Conservation (phyloP, 2,113 vertebrate genomes). For the Aepyceros melampus region DNA sequence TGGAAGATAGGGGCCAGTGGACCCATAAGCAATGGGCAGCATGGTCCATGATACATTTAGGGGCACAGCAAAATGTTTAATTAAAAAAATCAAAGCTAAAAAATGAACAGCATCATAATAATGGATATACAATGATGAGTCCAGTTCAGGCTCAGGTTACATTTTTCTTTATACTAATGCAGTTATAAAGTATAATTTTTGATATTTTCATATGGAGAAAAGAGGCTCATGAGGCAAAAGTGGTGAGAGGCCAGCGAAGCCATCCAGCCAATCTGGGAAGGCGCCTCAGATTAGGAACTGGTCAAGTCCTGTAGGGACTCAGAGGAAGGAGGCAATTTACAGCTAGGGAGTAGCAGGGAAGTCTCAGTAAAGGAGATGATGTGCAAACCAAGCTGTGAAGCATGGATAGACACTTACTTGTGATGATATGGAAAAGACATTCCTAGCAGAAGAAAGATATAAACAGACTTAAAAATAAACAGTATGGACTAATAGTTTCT, state of each 20-base stretch:
- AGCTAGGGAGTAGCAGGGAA: neutral
- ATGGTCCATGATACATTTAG: accelerated
- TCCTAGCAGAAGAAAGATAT: neutral
- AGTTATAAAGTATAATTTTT: neutral
- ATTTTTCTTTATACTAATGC: neutral
- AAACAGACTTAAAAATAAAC: neutral
- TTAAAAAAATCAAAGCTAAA: neutral
- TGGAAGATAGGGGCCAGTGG: neutral
- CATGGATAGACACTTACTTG: neutral
- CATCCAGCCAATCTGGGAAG: neutral
- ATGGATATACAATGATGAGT: neutral
- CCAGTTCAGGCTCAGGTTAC: neutral
- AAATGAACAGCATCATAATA: neutral
- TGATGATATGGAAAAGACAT: neutral
- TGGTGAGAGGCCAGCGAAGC: neutral
- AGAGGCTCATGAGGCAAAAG: neutral
- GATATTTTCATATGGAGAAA: neutral
- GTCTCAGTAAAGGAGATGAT: neutral
- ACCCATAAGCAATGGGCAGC: neutral
- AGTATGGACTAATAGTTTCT: neutral
- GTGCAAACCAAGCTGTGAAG: neutral
- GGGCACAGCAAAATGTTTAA: neutral
- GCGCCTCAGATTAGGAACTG: neutral
- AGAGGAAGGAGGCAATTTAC: neutral
- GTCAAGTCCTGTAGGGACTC: accelerated